phyloP scores from a whole-genome alignment of 2,888 invertebrate species.

The Eucera pruinosa region DNA sequence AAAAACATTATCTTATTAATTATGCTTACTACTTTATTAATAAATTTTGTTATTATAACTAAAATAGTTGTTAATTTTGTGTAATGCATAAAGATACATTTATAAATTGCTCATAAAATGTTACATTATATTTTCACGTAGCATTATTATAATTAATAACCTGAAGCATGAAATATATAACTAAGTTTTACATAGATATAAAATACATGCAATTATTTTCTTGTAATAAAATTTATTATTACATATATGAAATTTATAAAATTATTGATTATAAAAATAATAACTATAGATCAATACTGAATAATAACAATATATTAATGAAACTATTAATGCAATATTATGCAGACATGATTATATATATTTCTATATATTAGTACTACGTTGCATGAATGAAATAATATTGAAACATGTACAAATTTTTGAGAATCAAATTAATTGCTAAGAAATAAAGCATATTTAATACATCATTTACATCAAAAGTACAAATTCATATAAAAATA shows the following conservation, averaged over 20 bases:
- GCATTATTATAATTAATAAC: slow-evolving; percentile 9
- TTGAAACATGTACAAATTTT: neutral
- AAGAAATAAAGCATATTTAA: neutral
- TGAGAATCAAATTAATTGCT: neutral
- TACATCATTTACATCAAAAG: neutral
- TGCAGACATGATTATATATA: neutral
- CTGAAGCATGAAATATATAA: slow-evolving; percentile 1
- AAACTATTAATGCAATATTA: slow-evolving; percentile 6
- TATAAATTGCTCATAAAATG: slow-evolving; percentile 7
- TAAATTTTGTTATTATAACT: neutral
- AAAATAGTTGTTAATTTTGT: neutral
- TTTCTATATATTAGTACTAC: neutral
- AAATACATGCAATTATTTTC: neutral
- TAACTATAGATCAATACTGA: neutral
- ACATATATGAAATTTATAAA: neutral
- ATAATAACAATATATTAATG: neutral
- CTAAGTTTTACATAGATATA: neutral
- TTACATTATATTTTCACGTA: neutral
- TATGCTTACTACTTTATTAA: neutral
- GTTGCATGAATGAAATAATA: neutral
- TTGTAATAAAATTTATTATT: neutral
- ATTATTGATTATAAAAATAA: neutral
- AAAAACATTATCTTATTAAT: slow-evolving; percentile 18
- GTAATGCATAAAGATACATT: slow-evolving; percentile 10
- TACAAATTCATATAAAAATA: neutral